Evolutionary conservation across 2,888 invertebrate species (phyloP).

Genomic region (Apotomis capreana): DNA sequence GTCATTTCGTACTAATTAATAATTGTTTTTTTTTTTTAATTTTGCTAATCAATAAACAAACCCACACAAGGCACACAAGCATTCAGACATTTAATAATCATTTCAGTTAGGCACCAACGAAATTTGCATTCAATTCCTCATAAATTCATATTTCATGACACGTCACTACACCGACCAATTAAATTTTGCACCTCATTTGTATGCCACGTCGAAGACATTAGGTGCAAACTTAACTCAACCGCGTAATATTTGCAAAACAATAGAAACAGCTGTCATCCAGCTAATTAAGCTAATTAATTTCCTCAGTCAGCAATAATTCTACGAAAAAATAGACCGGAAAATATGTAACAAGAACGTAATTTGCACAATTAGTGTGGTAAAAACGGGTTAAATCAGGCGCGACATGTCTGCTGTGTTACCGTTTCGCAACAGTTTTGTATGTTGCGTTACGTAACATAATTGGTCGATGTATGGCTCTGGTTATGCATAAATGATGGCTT

Average conservation of each 20-base stretch:
- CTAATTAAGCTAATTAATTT: slow-evolving; percentile 30
- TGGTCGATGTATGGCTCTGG: slow-evolving; percentile 19
- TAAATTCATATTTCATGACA: too few relatives aligned
- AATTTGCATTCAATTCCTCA: too few relatives aligned
- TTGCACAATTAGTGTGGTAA: slow-evolving; percentile 52
- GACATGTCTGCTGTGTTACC: slow-evolving; percentile 53
- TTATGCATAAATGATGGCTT: slow-evolving; percentile 24
- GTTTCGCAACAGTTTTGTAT: slow-evolving; percentile 45
- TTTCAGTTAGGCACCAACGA: too few relatives aligned
- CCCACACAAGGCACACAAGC: too few relatives aligned
- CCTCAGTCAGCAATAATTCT: slow-evolving; percentile 15
- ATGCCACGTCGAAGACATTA: background rate
- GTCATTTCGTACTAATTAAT: too few relatives aligned
- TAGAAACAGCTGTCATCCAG: slow-evolving; percentile 8
- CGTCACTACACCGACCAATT: too few relatives aligned
- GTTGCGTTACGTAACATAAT: slow-evolving; percentile 41
- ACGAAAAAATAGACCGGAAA: slow-evolving; percentile 39
- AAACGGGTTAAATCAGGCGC: slow-evolving; percentile 57
- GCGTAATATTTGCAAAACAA: background rate
- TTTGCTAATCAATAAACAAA: too few relatives aligned
- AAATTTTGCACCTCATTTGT: too few relatives aligned
- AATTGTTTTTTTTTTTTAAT: too few relatives aligned
- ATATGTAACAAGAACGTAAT: slow-evolving; percentile 43
- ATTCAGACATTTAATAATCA: too few relatives aligned
- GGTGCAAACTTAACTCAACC: background rate